phyloP scores from a whole-genome alignment of 2,888 invertebrate genomes.

The Sthenelais limicola region DNA sequence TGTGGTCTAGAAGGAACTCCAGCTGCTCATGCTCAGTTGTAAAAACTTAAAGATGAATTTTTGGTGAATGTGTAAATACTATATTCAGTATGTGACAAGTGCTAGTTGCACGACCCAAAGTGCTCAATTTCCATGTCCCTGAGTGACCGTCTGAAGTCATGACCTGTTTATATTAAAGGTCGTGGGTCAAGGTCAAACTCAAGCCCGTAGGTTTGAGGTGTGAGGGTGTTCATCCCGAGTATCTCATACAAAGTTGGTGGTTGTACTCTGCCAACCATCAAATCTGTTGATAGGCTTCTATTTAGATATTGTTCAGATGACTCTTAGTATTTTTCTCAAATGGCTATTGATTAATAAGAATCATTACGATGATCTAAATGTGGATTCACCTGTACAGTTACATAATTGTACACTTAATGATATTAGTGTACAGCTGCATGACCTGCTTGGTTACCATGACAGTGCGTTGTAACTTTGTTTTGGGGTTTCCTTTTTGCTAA shows the following conservation, averaged over 20 bases:
- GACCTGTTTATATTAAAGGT: slow-evolving; percentile 22
- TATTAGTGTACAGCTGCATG: too few species aligned
- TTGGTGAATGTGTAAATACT: slow-evolving; percentile 23
- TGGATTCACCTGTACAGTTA: too few species aligned
- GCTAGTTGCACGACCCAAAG: slow-evolving; percentile 28
- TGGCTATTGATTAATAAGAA: background rate
- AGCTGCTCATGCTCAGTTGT: slow-evolving; percentile 30
- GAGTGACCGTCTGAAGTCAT: background rate
- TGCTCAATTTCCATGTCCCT: slow-evolving; percentile 34
- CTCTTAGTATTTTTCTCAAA: background rate
- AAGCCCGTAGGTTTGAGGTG: slow-evolving; percentile 17
- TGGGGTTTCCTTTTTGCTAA: too few species aligned
- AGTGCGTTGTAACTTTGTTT: too few species aligned
- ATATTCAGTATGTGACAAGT: slow-evolving; percentile 36
- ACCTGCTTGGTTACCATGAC: too few species aligned
- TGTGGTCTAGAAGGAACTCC: slow-evolving; percentile 19
- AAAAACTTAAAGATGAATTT: slow-evolving; percentile 1
- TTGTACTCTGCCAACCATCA: too few species aligned
- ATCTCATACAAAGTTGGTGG: too few species aligned
- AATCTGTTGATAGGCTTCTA: slow-evolving; percentile 2
- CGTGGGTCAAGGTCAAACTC: slow-evolving; percentile 31
- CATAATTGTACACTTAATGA: too few species aligned
- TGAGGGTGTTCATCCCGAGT: slow-evolving; percentile 13
- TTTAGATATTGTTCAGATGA: slow-evolving; percentile 24
- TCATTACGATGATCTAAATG: too few species aligned